Conservation (phyloP, 1,140 invertebrate genomes). For the Temnothorax curvispinosus region DNA sequence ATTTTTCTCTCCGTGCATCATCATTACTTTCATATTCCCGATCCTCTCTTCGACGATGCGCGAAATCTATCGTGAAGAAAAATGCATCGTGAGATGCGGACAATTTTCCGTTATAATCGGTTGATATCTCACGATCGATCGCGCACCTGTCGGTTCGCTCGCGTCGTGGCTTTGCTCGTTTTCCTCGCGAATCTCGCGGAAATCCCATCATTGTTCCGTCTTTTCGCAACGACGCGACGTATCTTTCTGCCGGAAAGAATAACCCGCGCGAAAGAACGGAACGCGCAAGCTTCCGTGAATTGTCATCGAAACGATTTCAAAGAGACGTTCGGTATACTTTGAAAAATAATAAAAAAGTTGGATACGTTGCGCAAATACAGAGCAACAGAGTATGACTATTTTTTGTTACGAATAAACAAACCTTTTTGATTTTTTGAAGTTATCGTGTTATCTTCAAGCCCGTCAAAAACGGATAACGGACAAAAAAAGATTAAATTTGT, state of each 20-base stretch:
- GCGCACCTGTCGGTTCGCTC: not conserved
- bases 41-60: constrained; percentile 22
- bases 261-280: constrained; percentile 1
- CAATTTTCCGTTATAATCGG: constrained; percentile 43
- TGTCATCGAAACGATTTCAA: not conserved
- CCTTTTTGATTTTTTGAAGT: constrained; percentile 27
- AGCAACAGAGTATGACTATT: not conserved
- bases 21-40: constrained; percentile 50
- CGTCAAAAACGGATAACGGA: not conserved
- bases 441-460: not conserved
- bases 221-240: constrained; percentile 27
- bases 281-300: not conserved
- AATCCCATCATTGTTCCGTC: constrained; percentile 21
- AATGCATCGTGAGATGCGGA: constrained; percentile 6
- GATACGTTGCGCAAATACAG: not conserved
- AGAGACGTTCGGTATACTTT: not conserved
- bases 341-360: constrained; percentile 12
- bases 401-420: constrained; percentile 21
- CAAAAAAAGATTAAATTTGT: constrained; percentile 31
- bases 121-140: constrained; percentile 36
- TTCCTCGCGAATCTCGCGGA: not conserved
- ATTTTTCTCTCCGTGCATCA: constrained; percentile 38
- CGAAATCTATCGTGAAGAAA: constrained; percentile 45
- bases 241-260: constrained; percentile 18
- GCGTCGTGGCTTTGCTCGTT: not conserved